Evolutionary conservation across 2,888 invertebrate species (phyloP), one percentile per base, ranked within the genome.

Genomic region (Stomorhina lunata): DNA sequence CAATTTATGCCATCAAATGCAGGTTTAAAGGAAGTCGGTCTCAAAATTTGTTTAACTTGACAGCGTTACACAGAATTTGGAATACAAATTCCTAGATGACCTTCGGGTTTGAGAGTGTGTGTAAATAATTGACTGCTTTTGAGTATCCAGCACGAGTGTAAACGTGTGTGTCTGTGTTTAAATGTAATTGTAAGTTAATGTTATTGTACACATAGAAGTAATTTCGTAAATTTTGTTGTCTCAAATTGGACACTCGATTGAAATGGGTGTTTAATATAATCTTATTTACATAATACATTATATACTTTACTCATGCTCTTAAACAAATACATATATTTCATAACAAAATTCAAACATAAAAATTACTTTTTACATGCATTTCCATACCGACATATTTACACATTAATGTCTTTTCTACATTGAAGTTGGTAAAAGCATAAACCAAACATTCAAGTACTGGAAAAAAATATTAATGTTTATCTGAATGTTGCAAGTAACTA

Each of bases 211-310:
- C 17, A 43, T 55, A 66, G 69, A 82, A 82, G 79, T 72, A 82
- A 82, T 82, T 82, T 79, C 57, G 71, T 66, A 82, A 82, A 82
- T 71, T 82, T 79, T 40, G 59, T 79, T 82, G 79, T 82, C 78
- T 82, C 55, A 78, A 82, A 82, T 82, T 82, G 78, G 68, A 69
- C 65, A 82, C 78, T 79, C 69, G 65, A 75, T 65, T 69, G 59
- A 76, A 40, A 43, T 63, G 73, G 78, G 78, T 82, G 78, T 82
- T 82, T 79, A 82, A 76, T 82, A 79, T 76, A 82, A 79, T 82
- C 82, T 79, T 82, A 82, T 82, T 82, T 82, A 79, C 79, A 82
- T 79, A 81, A 77, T 73, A 77, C 76, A 66, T 65, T 45, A 66
- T 43, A 32, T 57, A 66, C 55, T 22, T 45, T 48, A 29, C 22